phyloP scores from a whole-genome alignment of 2,888 invertebrate species.

The Gymnosoma rotundatum region DNA sequence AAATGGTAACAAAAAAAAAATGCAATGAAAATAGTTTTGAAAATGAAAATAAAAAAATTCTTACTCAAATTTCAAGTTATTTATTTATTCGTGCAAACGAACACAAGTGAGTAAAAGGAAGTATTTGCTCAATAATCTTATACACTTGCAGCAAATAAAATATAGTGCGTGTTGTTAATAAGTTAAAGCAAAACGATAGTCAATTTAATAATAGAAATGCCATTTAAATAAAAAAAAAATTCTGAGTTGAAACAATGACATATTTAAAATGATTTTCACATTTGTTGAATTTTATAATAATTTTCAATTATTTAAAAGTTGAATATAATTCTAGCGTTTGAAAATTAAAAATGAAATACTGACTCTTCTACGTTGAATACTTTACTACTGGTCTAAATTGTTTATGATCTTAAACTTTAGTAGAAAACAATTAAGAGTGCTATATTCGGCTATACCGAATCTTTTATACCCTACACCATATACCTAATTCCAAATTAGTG shows the following conservation, averaged over 20 bases:
- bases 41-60: background rate
- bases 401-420: no score
- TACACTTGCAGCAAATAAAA: background rate
- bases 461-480: no score
- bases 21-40: background rate
- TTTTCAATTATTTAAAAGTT: background rate
- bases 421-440: no score
- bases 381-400: no score
- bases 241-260: constrained; percentile 42
- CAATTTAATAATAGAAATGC: constrained; percentile 10
- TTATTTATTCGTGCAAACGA: background rate
- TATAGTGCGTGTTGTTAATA: constrained; percentile 35
- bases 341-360: no score
- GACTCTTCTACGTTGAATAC: no score
- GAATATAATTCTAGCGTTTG: background rate
- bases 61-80: background rate
- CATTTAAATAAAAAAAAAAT: constrained; percentile 2
- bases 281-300: background rate
- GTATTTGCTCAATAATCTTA: background rate
- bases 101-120: background rate
- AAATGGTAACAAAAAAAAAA: background rate
- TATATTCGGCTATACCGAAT: no score
- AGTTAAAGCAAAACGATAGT: background rate
- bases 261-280: constrained; percentile 29
- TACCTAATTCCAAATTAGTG: no score